Evolutionary conservation across 2,797 vertebrate species (phyloP), one percentile per base, ranked within the genome.

Genomic region (Gambusia yucatana): DNA sequence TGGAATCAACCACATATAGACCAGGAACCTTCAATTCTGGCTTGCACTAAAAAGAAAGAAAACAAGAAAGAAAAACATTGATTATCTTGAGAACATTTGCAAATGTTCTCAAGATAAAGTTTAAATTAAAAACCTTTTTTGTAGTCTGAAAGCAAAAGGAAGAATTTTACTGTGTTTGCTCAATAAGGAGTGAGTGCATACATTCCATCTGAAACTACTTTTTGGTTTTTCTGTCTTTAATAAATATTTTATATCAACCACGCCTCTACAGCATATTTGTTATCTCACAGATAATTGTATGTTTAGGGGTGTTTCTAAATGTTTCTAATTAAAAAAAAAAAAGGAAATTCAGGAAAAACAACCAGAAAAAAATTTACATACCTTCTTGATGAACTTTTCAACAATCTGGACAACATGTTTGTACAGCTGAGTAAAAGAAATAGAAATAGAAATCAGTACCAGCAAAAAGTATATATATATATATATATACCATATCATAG

Each of bases 341-440:
- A 20, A 9, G 2, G 4, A 48, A 17, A 6, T 50, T 8, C 6
- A 22, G 48, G 48, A 50, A 22, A 50, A 50, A 22, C 2, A 22
- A 50, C 20, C 20, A 50, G 6, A 47, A 33, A 9, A 48, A 41
- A 73, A 55, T 41, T 6, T 55, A 88, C 88, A 94, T 96, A 99
- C 98, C 97, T 98, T 98, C 93, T 99, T 99, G 84, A 99, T 98
- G 94, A 99, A 99, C 90, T 99, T 99, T 93, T 99, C 98, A 83
- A 99, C 98, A 93, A 99, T 98, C 93, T 99, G 98, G 91, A 99
- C 98, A 77, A 99, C 98, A 72, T 99, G 98, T 92, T 99, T 99
- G 94, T 99, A 99, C 90, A 99, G 97, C 98, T 99, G 91, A 76
- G 6, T 73, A 83, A 78, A 65, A 36, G 16, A 91, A n/a, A 85